Evolutionary conservation across 2,888 invertebrate species (phyloP).

Genomic region (Agrilus mali): DNA sequence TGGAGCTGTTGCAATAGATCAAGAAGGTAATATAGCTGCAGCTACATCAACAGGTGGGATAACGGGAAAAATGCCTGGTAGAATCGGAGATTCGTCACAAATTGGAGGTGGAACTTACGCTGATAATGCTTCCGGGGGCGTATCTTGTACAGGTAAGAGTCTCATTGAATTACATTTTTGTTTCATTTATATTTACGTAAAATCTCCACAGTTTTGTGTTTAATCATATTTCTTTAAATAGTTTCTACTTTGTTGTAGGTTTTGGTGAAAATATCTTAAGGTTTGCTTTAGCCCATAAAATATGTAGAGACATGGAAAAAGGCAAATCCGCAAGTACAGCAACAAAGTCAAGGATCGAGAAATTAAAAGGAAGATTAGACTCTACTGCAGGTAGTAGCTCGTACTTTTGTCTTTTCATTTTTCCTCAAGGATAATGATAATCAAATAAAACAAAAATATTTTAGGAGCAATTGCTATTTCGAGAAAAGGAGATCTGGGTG

Average conservation of each 20-base stretch:
- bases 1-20: slow-evolving; percentile 63
- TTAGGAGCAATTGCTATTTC: slow-evolving; percentile 37
- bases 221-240: too few species aligned
- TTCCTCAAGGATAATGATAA: background rate
- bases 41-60: slow-evolving; percentile 72
- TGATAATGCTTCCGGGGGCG: slow-evolving; percentile 51
- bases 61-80: slow-evolving; percentile 58
- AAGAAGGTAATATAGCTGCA: slow-evolving; percentile 52
- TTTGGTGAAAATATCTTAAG: slow-evolving; percentile 75
- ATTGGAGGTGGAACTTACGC: slow-evolving; percentile 58
- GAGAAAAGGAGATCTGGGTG: slow-evolving; percentile 49
- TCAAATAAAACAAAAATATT: too few species aligned
- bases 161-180: background rate
- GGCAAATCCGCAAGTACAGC: slow-evolving; percentile 50
- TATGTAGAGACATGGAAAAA: slow-evolving; percentile 50
- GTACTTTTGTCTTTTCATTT: too few species aligned
- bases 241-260: slow-evolving; percentile 33
- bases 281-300: slow-evolving; percentile 60
- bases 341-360: slow-evolving; percentile 44
- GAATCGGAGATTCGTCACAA: slow-evolving; percentile 59
- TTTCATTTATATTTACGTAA: too few species aligned
- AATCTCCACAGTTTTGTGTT: too few species aligned
- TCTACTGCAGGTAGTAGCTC: slow-evolving; percentile 55
- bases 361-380: slow-evolving; percentile 54
- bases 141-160: slow-evolving; percentile 63